phyloP scores from a whole-genome alignment of 2,113 vertebrate genomes.

The Alouatta palliata region DNA sequence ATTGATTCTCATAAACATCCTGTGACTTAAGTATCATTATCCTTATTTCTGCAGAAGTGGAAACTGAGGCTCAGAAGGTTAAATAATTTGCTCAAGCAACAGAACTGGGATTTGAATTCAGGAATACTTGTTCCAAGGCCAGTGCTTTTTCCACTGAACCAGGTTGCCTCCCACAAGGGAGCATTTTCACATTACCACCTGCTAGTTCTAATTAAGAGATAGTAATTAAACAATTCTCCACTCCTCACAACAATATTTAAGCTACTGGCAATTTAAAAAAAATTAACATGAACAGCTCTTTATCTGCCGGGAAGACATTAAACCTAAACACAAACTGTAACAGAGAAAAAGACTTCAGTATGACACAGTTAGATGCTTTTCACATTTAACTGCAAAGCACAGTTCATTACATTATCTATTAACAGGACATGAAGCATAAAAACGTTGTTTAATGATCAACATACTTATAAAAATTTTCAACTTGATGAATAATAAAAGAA shows the following conservation, averaged over 20 bases:
- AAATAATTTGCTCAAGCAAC: conserved; percentile 60
- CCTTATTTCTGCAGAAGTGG: conserved; percentile 44
- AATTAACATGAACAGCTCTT: conserved; percentile 66
- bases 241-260: conserved; percentile 73
- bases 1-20: conserved; percentile 62
- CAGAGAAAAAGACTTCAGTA: conserved; percentile 21
- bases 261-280: conserved; percentile 58
- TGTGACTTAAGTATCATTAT: conserved; percentile 49
- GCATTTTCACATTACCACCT: conserved; percentile 69
- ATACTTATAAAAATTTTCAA: conserved; percentile 26
- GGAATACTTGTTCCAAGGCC: conserved; percentile 60
- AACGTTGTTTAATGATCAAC: conserved; percentile 20
- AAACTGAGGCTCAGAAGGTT: conserved; percentile 57
- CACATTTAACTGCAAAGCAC: not conserved
- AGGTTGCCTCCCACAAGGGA: conserved; percentile 61
- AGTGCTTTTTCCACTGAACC: conserved; percentile 52
- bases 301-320: conserved; percentile 33
- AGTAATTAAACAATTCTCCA: conserved; percentile 74
- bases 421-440: conserved; percentile 21
- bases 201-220: conserved; percentile 73
- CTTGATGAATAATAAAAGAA: conserved; percentile 12
- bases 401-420: conserved; percentile 33
- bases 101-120: conserved; percentile 56
- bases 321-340: conserved; percentile 30
- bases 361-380: conserved; percentile 22